phyloP scores from a whole-genome alignment of 1,140 invertebrate species.

The Phocides pigmalion region DNA sequence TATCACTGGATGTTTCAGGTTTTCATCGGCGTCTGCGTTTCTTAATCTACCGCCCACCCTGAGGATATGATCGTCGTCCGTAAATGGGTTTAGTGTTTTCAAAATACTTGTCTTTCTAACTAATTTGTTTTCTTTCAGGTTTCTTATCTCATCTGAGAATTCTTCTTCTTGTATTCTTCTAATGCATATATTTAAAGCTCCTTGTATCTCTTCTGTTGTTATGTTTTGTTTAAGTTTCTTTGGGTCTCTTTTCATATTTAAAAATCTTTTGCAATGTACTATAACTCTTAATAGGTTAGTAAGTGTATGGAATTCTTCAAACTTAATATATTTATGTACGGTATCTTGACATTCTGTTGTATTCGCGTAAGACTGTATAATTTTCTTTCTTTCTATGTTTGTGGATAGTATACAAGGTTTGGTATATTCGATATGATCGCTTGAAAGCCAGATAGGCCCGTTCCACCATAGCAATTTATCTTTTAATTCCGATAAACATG shows the following conservation, averaged over 20 bases:
- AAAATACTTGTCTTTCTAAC: conserved; percentile 19
- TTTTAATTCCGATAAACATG: conserved; percentile 7
- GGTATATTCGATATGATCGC: not conserved
- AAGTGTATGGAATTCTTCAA: conserved; percentile 12
- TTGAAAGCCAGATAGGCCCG: conserved; percentile 8
- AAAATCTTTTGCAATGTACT: conserved; percentile 22
- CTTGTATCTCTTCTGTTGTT: conserved; percentile 15
- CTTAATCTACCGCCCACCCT: conserved; percentile 27
- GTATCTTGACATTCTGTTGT: conserved; percentile 10
- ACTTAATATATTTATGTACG: conserved; percentile 5
- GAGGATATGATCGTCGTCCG: conserved; percentile 12
- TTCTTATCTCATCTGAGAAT: conserved; percentile 8
- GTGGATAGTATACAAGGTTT: conserved; percentile 10
- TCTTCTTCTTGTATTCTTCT: conserved; percentile 9
- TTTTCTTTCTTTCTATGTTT: conserved; percentile 27
- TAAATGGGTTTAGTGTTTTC: conserved; percentile 19
- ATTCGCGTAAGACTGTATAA: conserved; percentile 34
- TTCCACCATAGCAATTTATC: conserved; percentile 6
- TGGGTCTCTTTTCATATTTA: conserved; percentile 13
- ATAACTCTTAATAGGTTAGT: conserved; percentile 14
- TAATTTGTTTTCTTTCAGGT: conserved; percentile 4
- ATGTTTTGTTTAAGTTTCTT: not conserved
- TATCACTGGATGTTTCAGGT: conserved; percentile 24
- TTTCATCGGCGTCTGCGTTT: conserved; percentile 20
- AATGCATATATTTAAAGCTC: conserved; percentile 19